Evolutionary conservation across 37 sponge, comb jelly and placozoan genomes (phyloP).

Genomic region (Sycon ciliatum): DNA sequence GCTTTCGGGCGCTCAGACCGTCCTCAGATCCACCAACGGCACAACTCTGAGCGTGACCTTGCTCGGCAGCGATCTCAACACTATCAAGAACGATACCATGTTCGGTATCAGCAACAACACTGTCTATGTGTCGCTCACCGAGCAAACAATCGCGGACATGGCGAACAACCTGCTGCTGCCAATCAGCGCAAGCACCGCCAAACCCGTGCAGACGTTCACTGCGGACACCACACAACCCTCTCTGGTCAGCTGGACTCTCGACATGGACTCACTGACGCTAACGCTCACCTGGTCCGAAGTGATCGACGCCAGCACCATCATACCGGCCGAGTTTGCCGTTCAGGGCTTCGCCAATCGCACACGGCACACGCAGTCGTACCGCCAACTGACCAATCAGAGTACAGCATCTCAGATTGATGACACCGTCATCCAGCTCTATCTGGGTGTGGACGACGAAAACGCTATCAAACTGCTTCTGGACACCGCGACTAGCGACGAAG

Average conservation of each 20-base stretch:
- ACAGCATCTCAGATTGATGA: slow-evolving; percentile 5
- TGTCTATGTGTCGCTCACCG: slow-evolving; percentile 50
- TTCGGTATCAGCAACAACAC: slow-evolving; percentile 39
- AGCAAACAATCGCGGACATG: slow-evolving; percentile 36
- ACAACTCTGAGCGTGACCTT: slow-evolving; percentile 36
- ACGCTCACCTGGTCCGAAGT: neutral
- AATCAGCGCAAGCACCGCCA: neutral
- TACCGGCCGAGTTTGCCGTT: neutral
- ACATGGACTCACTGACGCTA: neutral
- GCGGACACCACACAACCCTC: neutral
- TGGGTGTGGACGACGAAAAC: slow-evolving; percentile 47
- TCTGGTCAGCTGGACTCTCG: neutral
- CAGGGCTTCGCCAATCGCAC: neutral
- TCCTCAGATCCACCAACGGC: no score
- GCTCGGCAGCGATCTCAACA: slow-evolving; percentile 55
- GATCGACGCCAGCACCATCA: neutral
- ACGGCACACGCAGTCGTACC: neutral
- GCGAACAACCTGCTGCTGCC: neutral
- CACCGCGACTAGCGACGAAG: slow-evolving; percentile 29
- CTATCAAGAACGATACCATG: slow-evolving; percentile 47
- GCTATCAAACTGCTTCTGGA: slow-evolving; percentile 38
- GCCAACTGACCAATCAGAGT: neutral
- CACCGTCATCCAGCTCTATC: slow-evolving; percentile 39
- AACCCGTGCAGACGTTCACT: neutral
- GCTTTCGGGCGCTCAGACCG: no score